Percentiles rank a stretch among this genome's conserved stretches.
Conservation (phyloP, 1,140 invertebrate genomes). For the Lepidurus apus region DNA sequence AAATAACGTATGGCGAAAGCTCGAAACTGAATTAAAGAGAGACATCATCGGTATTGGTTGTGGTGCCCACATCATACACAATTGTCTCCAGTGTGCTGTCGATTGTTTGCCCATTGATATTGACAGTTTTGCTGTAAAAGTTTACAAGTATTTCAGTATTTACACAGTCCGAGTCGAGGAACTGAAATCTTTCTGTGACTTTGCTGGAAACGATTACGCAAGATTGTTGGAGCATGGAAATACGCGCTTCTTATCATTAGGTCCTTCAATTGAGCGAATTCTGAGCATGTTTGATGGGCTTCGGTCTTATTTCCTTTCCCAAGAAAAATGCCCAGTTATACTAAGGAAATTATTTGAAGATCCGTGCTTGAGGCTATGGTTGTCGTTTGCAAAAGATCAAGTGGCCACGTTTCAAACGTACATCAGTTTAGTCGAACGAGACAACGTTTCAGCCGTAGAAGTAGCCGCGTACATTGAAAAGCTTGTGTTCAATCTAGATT, state of each 20-base stretch:
- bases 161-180: constrained; percentile 40
- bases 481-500: not conserved
- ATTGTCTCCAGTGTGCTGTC: constrained; percentile 40
- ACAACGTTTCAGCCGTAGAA: too few relatives aligned
- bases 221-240: constrained; percentile 38
- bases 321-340: not conserved
- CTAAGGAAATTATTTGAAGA: not conserved
- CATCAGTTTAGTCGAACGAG: too few relatives aligned
- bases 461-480: not conserved
- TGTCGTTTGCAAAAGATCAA: too few relatives aligned
- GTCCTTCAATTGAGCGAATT: constrained; percentile 37
- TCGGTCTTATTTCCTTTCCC: not conserved
- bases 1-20: constrained; percentile 20
- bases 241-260: constrained; percentile 39
- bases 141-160: constrained; percentile 42
- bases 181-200: constrained; percentile 43
- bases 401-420: too few relatives aligned
- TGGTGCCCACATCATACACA: constrained; percentile 43
- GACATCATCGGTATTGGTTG: too few relatives aligned
- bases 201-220: constrained; percentile 37
- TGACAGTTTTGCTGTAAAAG: constrained; percentile 41
- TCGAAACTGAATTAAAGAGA: constrained; percentile 34
- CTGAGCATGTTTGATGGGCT: constrained; percentile 25
- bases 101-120: constrained; percentile 41
- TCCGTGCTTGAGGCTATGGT: not conserved